These are phyloP conservation scores for Myotis planiceps DNA, from an alignment of 2,797 vertebrate species.

Conservation along the genomic window DNA sequence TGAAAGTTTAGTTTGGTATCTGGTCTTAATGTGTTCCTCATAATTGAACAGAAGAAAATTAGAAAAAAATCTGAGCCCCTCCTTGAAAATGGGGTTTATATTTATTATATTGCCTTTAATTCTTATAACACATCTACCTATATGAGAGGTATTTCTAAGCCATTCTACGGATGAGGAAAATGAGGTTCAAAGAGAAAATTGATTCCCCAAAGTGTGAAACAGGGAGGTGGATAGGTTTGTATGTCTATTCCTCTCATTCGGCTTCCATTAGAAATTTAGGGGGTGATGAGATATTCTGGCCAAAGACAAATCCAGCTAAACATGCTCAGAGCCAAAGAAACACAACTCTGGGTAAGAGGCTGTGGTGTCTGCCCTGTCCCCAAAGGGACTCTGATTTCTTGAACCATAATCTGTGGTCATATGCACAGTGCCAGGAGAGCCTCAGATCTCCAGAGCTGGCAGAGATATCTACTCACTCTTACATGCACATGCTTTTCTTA, in stretches of 20 bases:
- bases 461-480: background rate
- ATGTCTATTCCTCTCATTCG: background rate
- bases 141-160: background rate
- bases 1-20: background rate
- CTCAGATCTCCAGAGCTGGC: background rate
- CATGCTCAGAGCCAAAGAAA: background rate
- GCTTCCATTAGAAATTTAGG: background rate
- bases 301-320: background rate
- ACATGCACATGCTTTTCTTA: background rate
- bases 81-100: background rate
- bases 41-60: background rate
- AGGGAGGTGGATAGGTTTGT: background rate
- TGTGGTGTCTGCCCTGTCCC: background rate
- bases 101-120: background rate
- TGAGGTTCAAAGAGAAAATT: background rate
- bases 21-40: background rate
- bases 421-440: background rate
- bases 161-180: background rate
- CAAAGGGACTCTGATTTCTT: background rate
- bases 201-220: background rate
- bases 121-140: background rate
- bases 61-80: background rate
- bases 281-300: background rate
- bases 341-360: background rate
- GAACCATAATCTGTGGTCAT: background rate